Evolutionary conservation across 2,888 invertebrate genomes (phyloP), one percentile per base, ranked within the genome.

Genomic region (Beris chalybata): DNA sequence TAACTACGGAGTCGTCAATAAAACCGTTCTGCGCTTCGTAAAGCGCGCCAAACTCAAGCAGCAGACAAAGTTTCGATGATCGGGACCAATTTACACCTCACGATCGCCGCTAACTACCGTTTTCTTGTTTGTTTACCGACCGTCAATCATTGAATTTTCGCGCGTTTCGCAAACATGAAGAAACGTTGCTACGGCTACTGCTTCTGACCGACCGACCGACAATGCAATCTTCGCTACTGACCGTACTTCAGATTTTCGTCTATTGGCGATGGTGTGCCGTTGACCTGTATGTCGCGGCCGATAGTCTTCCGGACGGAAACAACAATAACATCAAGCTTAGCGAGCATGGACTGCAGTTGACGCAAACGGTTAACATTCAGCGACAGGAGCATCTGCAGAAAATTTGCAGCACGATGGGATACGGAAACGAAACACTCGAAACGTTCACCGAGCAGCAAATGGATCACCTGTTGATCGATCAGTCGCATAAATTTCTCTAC

Each of bases 391-490:
- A 83, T 55, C 80, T 87, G 70, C 85, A 87, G 72, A 84, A 85
- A 69, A 83, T 84, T 70, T 90, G 90, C 74, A 82, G 84, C 63
- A 82, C 81, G 4, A 81, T 83, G 70, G 82, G 83, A 5, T 81
- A 82, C 45, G 79, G 38, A 29, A 66, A 67, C 13, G 72, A 68
- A 47, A 71, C 65, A 13, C 72, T 85, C n/a, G 81, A 83, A 69
- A 80, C 85, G 69, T 74, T 86, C 53, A 81, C 82, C 38, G 82
- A 84, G 12, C 83, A 82, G 66, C 85, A 87, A 72, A 84, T 93
- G 74, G 87, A 90, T 74, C 93, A 95, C 76, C 86, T 95, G 78
- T 82, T 94, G 70, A 89, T 95, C 22, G 93, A 95, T 77, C 90
- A 91, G 73, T 85, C 87, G 67, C 91, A 93, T 75, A 90, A 90